Percentiles rank a stretch among this genome's conserved stretches.
These are phyloP conservation scores for Nyctibius grandis DNA, from an alignment of 2,797 vertebrate species.

Conservation along the genomic window DNA sequence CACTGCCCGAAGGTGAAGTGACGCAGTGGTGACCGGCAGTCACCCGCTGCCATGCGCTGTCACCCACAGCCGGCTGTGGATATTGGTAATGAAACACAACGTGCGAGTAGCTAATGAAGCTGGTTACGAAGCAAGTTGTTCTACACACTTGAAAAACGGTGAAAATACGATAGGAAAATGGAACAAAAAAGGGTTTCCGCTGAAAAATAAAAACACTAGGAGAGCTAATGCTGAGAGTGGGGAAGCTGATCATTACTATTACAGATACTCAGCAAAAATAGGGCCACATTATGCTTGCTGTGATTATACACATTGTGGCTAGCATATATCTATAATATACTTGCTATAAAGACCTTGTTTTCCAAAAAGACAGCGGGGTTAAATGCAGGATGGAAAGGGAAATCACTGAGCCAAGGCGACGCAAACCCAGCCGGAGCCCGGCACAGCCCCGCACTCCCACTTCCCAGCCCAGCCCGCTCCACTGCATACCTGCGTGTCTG, in stretches of 20 bases:
- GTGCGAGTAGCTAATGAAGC: background rate
- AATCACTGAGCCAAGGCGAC: background rate
- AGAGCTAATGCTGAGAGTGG: background rate
- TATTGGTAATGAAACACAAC: background rate
- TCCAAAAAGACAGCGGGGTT: background rate
- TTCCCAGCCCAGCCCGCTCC: background rate
- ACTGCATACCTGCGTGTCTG: background rate
- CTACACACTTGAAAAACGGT: background rate
- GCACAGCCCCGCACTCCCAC: background rate
- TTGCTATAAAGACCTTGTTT: background rate
- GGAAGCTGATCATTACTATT: constrained; percentile 31
- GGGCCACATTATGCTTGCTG: background rate
- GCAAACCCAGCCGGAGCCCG: background rate
- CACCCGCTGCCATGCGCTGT: background rate
- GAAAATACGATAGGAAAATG: background rate
- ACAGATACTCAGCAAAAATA: background rate
- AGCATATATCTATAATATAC: background rate
- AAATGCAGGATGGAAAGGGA: background rate
- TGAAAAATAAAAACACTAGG: background rate
- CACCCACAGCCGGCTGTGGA: background rate
- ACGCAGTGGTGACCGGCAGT: background rate
- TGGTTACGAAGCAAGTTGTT: background rate
- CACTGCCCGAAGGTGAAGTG: background rate
- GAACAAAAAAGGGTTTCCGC: background rate
- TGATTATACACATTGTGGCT: constrained; percentile 13